Evolutionary conservation across 2,113 vertebrate genomes (phyloP).

Genomic region (Syngnathus scovelli): DNA sequence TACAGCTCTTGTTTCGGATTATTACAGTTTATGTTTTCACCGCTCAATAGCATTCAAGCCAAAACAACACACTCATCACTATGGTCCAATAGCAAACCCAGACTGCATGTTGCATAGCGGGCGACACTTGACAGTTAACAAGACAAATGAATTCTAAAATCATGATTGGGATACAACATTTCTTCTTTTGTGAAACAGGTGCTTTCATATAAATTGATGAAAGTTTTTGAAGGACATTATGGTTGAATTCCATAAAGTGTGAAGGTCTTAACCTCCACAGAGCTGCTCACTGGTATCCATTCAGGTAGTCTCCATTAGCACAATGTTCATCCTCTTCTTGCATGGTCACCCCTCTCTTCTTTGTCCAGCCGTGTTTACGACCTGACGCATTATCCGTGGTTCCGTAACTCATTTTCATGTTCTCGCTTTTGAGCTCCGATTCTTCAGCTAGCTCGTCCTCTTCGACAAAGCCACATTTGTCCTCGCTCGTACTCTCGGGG

Average conservation of each 20-base stretch:
- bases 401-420: constrained; percentile 78
- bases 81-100: constrained; percentile 21
- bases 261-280: constrained; percentile 15
- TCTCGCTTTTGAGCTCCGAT: constrained; percentile 79
- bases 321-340: constrained; percentile 75
- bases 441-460: constrained; percentile 91
- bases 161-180: not conserved
- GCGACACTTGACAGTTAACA: constrained; percentile 39
- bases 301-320: constrained; percentile 77
- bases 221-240: constrained; percentile 22
- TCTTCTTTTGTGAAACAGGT: not conserved
- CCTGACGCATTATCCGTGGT: constrained; percentile 73
- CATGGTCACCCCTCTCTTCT: constrained; percentile 68
- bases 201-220: constrained; percentile 12
- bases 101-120: constrained; percentile 65
- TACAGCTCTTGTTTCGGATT: not conserved
- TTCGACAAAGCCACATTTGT: constrained; percentile 87
- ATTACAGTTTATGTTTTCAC: constrained; percentile 9
- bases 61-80: constrained; percentile 30
- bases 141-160: constrained; percentile 3
- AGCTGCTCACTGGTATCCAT: constrained; percentile 68
- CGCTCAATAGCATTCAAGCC: constrained; percentile 40
- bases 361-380: constrained; percentile 73
- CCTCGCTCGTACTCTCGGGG: constrained; percentile 83
- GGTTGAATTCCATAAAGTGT: constrained; percentile 7